phyloP scores from a whole-genome alignment of 2,797 vertebrate species.

The Ceyx erithaca region DNA sequence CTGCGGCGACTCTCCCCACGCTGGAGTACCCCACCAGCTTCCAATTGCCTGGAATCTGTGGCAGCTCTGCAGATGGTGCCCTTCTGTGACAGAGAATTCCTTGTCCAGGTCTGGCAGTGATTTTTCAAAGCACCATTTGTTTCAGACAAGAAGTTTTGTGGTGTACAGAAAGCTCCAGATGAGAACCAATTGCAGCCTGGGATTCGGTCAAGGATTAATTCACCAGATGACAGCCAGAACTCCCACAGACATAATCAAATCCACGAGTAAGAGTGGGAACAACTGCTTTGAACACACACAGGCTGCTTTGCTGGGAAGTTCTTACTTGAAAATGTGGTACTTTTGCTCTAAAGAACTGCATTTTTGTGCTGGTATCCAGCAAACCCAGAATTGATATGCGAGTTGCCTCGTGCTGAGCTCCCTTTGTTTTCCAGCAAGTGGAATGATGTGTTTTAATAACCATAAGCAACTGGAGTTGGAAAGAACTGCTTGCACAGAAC shows the following conservation, averaged over 20 bases:
- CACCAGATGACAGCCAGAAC: slow-evolving; percentile 46
- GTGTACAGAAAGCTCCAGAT: slow-evolving; percentile 27
- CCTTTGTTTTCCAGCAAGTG: slow-evolving; percentile 37
- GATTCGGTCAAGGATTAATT: slow-evolving; percentile 37
- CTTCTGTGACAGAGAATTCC: slow-evolving; percentile 10
- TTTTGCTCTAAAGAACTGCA: slow-evolving; percentile 1
- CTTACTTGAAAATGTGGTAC: slow-evolving; percentile 11
- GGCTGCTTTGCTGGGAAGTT: slow-evolving; percentile 7
- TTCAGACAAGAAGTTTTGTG: slow-evolving; percentile 35
- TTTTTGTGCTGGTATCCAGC: slow-evolving; percentile 30
- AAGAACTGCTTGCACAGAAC: not conserved
- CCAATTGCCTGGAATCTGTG: not conserved
- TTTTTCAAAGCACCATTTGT: slow-evolving; percentile 39
- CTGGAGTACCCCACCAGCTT: not conserved
- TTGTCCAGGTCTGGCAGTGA: slow-evolving; percentile 23
- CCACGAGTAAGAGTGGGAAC: not conserved
- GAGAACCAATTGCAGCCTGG: not conserved
- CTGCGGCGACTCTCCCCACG: rapidly evolving
- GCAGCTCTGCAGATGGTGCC: not conserved
- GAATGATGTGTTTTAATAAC: slow-evolving; percentile 6
- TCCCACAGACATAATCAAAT: slow-evolving; percentile 43
- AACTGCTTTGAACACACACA: slow-evolving; percentile 14
- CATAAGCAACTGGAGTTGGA: not conserved
- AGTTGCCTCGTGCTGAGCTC: not conserved
- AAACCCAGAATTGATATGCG: not conserved